Percentiles rank a stretch among this genome's conserved stretches.
phyloP scores from a whole-genome alignment of 2,888 invertebrate species.

The Linyphia triangularis region DNA sequence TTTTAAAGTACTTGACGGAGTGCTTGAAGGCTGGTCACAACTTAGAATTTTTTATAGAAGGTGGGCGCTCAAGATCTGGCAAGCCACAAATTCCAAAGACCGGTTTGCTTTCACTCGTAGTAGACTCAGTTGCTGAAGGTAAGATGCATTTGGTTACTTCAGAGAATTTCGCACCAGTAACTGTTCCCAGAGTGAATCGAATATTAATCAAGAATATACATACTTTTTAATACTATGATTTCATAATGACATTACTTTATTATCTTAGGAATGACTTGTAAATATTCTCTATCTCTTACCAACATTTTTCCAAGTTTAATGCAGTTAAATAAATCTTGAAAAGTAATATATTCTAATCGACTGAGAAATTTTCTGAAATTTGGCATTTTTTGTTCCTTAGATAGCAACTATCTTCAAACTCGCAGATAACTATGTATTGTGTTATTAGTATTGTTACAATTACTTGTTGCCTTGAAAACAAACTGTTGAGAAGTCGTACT shows the following conservation, averaged over 20 bases:
- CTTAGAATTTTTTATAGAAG: slow-evolving; percentile 97
- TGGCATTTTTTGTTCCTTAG: no score
- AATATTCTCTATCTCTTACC: no score
- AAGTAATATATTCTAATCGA: no score
- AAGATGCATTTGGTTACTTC: slow-evolving; percentile 16
- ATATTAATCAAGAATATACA: neutral
- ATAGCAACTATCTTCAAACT: no score
- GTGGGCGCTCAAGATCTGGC: slow-evolving; percentile 93
- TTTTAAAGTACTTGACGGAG: slow-evolving; percentile 88
- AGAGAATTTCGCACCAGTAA: neutral
- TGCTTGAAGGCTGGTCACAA: slow-evolving; percentile 91
- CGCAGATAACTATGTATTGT: no score
- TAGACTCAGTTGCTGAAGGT: slow-evolving; percentile 91
- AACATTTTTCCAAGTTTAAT: no score
- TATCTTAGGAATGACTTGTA: no score
- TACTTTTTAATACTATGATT: neutral
- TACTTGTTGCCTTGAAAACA: no score
- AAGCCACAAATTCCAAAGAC: slow-evolving; percentile 93
- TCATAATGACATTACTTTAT: neutral
- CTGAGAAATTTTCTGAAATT: no score
- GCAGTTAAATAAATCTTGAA: no score
- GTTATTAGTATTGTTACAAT: no score
- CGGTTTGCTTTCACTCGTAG: slow-evolving; percentile 94
- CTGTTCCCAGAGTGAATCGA: neutral
- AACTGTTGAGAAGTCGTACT: no score